These are phyloP conservation scores for Drosophila recens DNA, from an alignment of 2,888 invertebrate species.

Conservation along the genomic window DNA sequence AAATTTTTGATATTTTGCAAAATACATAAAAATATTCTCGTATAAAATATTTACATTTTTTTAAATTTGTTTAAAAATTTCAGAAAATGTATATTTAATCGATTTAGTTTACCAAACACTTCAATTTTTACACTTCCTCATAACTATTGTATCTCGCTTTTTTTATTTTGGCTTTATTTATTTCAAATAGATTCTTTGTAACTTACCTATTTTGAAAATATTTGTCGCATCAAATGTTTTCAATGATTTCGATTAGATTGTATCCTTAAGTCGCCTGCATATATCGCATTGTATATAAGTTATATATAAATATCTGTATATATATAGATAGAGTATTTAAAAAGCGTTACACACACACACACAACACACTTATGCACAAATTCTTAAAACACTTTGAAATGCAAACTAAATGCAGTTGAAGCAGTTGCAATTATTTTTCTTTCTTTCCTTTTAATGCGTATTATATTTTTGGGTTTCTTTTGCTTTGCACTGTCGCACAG, in stretches of 20 bases:
- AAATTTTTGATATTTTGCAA: no score
- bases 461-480: conserved; percentile 23
- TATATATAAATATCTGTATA: conserved; percentile 32
- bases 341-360: conserved; percentile 41
- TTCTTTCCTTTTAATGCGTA: conserved; percentile 10
- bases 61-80: no score
- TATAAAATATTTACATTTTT: no score
- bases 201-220: conserved; percentile 50
- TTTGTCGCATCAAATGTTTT: conserved; percentile 40
- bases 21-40: no score
- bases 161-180: background rate
- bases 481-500: conserved; percentile 35
- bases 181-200: background rate
- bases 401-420: conserved; percentile 58
- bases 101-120: background rate
- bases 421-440: conserved; percentile 36
- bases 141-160: background rate
- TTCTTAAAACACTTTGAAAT: conserved; percentile 36
- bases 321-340: conserved; percentile 35
- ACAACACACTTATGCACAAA: conserved; percentile 14
- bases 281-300: conserved; percentile 37
- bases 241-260: conserved; percentile 24
- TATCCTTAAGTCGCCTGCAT: conserved; percentile 49
- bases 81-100: no score
- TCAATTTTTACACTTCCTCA: background rate